Conservation (phyloP, 2,113 vertebrate species). For the Corvus hawaiiensis region DNA sequence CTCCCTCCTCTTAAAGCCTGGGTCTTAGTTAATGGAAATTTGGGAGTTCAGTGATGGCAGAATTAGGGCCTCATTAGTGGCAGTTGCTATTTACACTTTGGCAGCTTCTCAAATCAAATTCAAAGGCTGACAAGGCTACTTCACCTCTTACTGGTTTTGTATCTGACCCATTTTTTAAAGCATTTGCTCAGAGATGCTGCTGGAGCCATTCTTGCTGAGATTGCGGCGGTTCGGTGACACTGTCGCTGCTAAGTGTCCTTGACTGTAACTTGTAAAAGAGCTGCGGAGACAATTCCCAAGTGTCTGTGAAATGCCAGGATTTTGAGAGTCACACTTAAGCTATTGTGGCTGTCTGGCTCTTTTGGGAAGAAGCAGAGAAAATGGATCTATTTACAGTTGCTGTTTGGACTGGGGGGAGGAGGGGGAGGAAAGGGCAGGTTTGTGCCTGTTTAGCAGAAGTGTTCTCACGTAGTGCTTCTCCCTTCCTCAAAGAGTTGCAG, state of each 20-base stretch:
- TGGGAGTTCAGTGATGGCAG: not conserved
- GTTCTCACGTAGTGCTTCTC: not conserved
- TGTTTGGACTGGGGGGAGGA: not conserved
- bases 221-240: not conserved
- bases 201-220: not conserved
- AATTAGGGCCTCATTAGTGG: conserved; percentile 18
- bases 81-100: conserved; percentile 25
- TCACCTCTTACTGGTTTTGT: not conserved
- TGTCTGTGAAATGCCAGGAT: not conserved
- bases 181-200: not conserved
- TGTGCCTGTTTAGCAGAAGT: not conserved
- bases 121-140: not conserved
- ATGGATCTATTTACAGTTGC: not conserved
- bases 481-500: not conserved
- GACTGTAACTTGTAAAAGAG: conserved; percentile 6
- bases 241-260: conserved; percentile 30
- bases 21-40: conserved; percentile 33
- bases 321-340: not conserved
- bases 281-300: not conserved
- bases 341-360: not conserved
- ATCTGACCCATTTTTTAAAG: not conserved
- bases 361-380: not conserved
- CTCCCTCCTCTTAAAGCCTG: not conserved
- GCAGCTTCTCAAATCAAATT: conserved; percentile 18
- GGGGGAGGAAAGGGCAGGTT: not conserved